A percentile compares a stretch with the other conserved stretches of the same genome.
Conservation (phyloP, 2,113 vertebrate genomes). For the Cichladusa arquata region DNA sequence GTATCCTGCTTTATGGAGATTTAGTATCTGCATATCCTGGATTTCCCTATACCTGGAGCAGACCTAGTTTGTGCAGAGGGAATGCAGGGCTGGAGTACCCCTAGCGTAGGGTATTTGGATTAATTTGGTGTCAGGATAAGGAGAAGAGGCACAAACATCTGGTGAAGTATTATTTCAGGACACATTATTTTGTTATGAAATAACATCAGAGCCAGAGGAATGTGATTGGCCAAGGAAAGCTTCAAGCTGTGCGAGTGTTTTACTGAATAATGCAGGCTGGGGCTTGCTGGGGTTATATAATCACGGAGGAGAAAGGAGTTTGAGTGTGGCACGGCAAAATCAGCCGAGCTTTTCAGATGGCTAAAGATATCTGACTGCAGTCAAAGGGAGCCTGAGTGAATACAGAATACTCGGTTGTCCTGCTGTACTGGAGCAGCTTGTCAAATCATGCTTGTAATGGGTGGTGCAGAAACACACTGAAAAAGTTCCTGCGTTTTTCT, state of each 20-base stretch:
- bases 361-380: not conserved
- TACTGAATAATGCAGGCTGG: slow-evolving; percentile 5
- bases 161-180: slow-evolving; percentile 37
- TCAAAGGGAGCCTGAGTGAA: not conserved
- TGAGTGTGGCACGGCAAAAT: not conserved
- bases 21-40: not conserved
- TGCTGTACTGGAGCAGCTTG: not conserved
- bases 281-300: slow-evolving; percentile 21
- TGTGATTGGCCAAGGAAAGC: not conserved
- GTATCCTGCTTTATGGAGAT: not conserved
- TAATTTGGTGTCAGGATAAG: not conserved
- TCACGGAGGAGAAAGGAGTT: not conserved
- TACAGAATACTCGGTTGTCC: not conserved
- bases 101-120: fast-evolving
- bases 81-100: not conserved
- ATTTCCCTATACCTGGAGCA: not conserved
- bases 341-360: not conserved
- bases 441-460: not conserved
- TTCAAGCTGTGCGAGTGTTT: not conserved
- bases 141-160: not conserved
- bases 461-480: not conserved
- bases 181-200: slow-evolving; percentile 44
- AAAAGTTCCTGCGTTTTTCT: not conserved
- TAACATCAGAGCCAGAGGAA: slow-evolving; percentile 20
- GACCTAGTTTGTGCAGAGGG: not conserved